phyloP scores from a whole-genome alignment of 2,888 invertebrate genomes.

The Siphonodentalium dalli region DNA sequence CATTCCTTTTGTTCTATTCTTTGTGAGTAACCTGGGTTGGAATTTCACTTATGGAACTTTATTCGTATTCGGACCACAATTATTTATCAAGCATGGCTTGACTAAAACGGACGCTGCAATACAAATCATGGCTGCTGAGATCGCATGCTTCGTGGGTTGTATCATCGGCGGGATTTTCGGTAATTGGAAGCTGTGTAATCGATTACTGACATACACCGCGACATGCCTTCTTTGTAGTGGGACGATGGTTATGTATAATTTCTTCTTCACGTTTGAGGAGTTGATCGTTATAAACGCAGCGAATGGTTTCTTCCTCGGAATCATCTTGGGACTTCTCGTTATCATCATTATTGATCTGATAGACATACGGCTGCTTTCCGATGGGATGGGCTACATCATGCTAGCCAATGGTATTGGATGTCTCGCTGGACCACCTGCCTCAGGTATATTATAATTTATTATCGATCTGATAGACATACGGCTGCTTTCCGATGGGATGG shows the following conservation, averaged over 20 bases:
- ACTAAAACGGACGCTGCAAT: conserved; percentile 35
- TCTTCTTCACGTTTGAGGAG: conserved; percentile 25
- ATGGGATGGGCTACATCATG: conserved; percentile 53
- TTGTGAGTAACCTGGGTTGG: conserved; percentile 52
- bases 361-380: conserved; percentile 41
- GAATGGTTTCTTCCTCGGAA: conserved; percentile 46
- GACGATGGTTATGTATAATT: too few species aligned
- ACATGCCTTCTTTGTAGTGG: conserved; percentile 41
- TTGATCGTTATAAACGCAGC: conserved; percentile 19
- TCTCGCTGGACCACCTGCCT: conserved; percentile 42
- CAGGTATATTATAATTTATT: conserved; percentile 53
- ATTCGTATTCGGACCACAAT: conserved; percentile 44
- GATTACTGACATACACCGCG: conserved; percentile 36
- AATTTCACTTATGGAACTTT: conserved; percentile 43
- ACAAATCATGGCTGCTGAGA: conserved; percentile 34
- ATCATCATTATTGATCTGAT: conserved; percentile 49
- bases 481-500: conserved; percentile 46
- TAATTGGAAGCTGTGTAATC: conserved; percentile 36
- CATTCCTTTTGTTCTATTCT: conserved; percentile 44
- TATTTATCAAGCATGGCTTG: conserved; percentile 35
- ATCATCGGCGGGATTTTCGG: conserved; percentile 46
- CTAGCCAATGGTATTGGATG: conserved; percentile 51
- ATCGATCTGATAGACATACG: conserved; percentile 45
- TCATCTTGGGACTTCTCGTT: conserved; percentile 47
- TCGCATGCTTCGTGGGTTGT: conserved; percentile 45